A percentile compares a stretch with the other conserved stretches of the same genome.
Evolutionary conservation across 2,888 invertebrate species (phyloP).

Genomic region (Ctena decussata): DNA sequence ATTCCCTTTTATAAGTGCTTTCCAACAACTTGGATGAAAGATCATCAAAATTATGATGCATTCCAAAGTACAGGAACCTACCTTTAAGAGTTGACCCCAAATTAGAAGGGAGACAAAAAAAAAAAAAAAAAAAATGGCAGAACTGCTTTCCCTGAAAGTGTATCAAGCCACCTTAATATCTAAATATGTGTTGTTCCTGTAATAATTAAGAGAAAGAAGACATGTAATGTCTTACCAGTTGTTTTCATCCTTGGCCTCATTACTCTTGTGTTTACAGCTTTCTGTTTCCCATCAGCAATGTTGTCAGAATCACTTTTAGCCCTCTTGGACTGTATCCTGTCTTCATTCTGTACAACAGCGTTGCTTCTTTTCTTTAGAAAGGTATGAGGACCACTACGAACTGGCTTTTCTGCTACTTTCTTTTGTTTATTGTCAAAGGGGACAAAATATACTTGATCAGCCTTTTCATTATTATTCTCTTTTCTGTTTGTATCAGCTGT

Average conservation of each 20-base stretch:
- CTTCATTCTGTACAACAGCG: constrained; percentile 29
- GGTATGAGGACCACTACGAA: constrained; percentile 36
- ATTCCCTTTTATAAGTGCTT: no score
- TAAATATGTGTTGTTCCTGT: no score
- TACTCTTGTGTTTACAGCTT: background rate
- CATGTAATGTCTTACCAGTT: constrained; percentile 15
- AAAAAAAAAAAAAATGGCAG: no score
- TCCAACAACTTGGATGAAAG: no score
- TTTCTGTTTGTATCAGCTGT: constrained; percentile 2
- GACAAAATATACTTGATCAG: constrained; percentile 41
- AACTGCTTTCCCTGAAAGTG: no score
- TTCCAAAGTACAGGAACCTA: no score
- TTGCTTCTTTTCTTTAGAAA: constrained; percentile 60
- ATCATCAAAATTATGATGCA: no score
- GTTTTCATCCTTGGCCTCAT: constrained; percentile 5
- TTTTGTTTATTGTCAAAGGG: constrained; percentile 35
- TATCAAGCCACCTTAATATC: no score
- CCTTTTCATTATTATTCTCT: background rate
- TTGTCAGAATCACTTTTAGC: constrained; percentile 18
- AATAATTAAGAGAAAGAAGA: no score
- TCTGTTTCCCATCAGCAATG: background rate
- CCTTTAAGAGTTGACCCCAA: no score
- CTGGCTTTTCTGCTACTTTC: constrained; percentile 18
- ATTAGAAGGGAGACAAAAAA: no score
- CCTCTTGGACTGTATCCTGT: constrained; percentile 25